Evolutionary conservation across 2,113 vertebrate species (phyloP).

Genomic region (Axis porcinus): DNA sequence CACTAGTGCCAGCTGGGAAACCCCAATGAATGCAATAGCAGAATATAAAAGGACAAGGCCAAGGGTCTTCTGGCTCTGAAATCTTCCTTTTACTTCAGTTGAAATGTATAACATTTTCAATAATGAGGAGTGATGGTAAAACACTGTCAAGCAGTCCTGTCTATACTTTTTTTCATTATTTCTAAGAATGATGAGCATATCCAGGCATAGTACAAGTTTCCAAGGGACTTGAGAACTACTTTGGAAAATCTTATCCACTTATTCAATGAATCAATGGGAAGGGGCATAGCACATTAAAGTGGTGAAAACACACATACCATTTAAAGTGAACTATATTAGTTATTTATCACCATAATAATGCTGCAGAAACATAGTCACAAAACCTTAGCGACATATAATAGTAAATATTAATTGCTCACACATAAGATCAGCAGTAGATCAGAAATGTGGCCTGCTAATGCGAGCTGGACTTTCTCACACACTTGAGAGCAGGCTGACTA

Average conservation of each 20-base stretch:
- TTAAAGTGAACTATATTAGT: neutral
- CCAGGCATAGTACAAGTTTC: neutral
- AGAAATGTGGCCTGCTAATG: neutral
- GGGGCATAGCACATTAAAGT: neutral
- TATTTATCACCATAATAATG: neutral
- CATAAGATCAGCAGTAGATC: neutral
- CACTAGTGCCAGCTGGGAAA: neutral
- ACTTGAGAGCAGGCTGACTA: neutral
- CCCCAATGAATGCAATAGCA: neutral
- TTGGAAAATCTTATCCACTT: neutral
- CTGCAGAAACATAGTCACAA: neutral
- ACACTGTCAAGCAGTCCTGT: neutral
- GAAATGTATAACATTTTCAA: neutral
- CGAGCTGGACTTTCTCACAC: neutral
- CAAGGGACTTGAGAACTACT: neutral
- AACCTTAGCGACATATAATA: neutral
- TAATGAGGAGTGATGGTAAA: neutral
- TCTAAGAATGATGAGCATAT: neutral
- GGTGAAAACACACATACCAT: neutral
- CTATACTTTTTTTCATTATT: neutral
- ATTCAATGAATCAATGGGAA: neutral
- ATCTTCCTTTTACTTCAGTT: neutral
- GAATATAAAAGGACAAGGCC: neutral
- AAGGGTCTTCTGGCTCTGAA: neutral
- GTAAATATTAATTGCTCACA: neutral